These are phyloP conservation scores for Pandemis heparana DNA, from an alignment of 2,888 invertebrate genomes.

Conservation along the genomic window DNA sequence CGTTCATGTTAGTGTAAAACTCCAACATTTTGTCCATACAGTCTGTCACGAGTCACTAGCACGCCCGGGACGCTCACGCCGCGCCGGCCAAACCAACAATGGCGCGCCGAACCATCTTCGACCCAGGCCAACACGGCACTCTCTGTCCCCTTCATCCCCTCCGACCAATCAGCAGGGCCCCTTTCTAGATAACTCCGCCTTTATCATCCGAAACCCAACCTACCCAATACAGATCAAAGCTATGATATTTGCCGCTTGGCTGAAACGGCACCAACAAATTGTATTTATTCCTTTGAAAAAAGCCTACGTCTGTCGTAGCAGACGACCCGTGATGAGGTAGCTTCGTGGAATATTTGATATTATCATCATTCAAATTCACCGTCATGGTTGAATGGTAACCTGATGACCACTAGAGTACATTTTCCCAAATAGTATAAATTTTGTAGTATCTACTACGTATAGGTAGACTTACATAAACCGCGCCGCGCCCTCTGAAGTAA, in stretches of 20 bases:
- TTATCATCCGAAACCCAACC: constrained; percentile 64
- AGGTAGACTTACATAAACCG: not conserved
- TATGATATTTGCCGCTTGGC: constrained; percentile 72
- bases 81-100: constrained; percentile 65
- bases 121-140: constrained; percentile 50
- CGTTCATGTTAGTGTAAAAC: constrained; percentile 88
- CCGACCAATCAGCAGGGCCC: constrained; percentile 64
- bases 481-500: constrained; percentile 3
- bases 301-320: constrained; percentile 44
- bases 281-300: constrained; percentile 70
- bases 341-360: not conserved
- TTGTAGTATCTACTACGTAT: not conserved
- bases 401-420: not conserved
- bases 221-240: constrained; percentile 75
- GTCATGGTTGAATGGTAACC: not conserved
- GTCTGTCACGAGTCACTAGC: constrained; percentile 54
- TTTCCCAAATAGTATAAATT: not conserved
- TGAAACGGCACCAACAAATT: constrained; percentile 70
- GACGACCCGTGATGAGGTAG: constrained; percentile 19
- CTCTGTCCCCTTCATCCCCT: constrained; percentile 56
- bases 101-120: constrained; percentile 51
- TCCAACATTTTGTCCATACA: constrained; percentile 87
- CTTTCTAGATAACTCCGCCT: constrained; percentile 65
- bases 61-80: constrained; percentile 54
- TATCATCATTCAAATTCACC: not conserved